Conservation (phyloP, 2,113 vertebrate genomes). For the Rhinogobius similis region DNA sequence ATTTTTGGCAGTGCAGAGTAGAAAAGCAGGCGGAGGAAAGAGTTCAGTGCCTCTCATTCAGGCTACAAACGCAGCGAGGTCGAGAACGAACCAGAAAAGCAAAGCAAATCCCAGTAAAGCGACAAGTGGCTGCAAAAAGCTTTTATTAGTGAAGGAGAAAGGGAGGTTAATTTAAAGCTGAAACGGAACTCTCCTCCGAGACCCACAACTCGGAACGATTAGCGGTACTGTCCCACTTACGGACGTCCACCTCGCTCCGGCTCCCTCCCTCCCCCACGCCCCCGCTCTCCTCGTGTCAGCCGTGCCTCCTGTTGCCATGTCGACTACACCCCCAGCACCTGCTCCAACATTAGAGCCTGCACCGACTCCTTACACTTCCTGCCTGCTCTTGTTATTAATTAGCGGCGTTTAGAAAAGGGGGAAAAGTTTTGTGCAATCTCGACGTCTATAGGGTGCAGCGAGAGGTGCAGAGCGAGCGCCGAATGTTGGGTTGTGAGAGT, state of each 20-base stretch:
- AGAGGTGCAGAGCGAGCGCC: slow-evolving; percentile 41
- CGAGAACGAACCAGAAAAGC: slow-evolving; percentile 44
- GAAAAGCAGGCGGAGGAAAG: slow-evolving; percentile 9
- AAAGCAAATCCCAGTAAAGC: slow-evolving; percentile 22
- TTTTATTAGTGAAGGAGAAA: slow-evolving; percentile 48
- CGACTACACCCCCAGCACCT: slow-evolving; percentile 68
- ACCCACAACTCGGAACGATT: slow-evolving; percentile 67
- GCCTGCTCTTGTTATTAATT: slow-evolving; percentile 58
- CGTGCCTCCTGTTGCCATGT: slow-evolving; percentile 67
- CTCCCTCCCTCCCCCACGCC: slow-evolving; percentile 17
- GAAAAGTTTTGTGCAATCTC: slow-evolving; percentile 48
- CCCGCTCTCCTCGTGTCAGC: slow-evolving; percentile 54
- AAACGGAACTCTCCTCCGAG: slow-evolving; percentile 66
- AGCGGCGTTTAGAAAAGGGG: slow-evolving; percentile 40
- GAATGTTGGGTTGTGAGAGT: slow-evolving; percentile 33
- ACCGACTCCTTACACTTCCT: slow-evolving; percentile 40
- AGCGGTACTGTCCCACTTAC: slow-evolving; percentile 71
- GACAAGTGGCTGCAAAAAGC: slow-evolving; percentile 26
- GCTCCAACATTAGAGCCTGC: slow-evolving; percentile 60
- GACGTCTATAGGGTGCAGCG: slow-evolving; percentile 14
- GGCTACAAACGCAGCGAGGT: slow-evolving; percentile 24
- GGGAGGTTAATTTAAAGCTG: slow-evolving; percentile 70
- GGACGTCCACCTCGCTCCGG: slow-evolving; percentile 18
- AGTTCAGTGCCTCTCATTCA: slow-evolving; percentile 36
- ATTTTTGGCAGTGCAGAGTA: no score